Evolutionary conservation across 2,113 vertebrate genomes (phyloP).

Genomic region (Dromiciops gliroides): DNA sequence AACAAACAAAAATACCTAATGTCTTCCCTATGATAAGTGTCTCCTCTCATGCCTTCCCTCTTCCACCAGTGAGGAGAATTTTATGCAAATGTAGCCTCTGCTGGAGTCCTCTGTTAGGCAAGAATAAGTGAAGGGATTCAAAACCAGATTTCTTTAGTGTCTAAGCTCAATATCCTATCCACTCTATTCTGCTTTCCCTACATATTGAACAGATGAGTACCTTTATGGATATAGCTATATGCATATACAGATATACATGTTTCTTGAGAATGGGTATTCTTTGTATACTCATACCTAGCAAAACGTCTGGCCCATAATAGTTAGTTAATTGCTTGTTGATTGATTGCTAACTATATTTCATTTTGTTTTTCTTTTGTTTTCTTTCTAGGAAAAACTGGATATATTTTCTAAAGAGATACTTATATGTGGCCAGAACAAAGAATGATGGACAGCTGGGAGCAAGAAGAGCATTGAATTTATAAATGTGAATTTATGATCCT

Average conservation of each 20-base stretch:
- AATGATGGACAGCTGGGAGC: neutral
- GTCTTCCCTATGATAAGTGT: neutral
- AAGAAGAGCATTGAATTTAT: neutral
- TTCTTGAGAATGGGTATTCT: neutral
- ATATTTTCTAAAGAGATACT: neutral
- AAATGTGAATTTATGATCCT: slow-evolving; percentile 8
- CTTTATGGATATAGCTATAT: too few species aligned
- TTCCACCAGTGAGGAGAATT: neutral
- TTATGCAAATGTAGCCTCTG: neutral
- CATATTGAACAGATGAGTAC: neutral
- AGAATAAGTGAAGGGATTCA: neutral
- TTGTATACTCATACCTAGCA: neutral
- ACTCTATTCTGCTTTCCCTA: neutral
- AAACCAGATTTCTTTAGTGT: neutral
- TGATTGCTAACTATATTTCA: neutral
- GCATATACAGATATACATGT: neutral
- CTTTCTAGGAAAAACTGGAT: neutral
- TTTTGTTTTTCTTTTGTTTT: neutral
- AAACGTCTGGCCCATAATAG: neutral
- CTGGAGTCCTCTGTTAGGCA: neutral
- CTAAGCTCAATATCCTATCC: neutral
- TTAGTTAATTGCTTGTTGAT: neutral
- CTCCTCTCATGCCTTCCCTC: neutral
- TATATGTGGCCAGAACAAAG: neutral
- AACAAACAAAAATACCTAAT: too few species aligned